Base-by-base conservation (phyloP, 2,888 invertebrate species). In the Oscheius sp. region DNA sequence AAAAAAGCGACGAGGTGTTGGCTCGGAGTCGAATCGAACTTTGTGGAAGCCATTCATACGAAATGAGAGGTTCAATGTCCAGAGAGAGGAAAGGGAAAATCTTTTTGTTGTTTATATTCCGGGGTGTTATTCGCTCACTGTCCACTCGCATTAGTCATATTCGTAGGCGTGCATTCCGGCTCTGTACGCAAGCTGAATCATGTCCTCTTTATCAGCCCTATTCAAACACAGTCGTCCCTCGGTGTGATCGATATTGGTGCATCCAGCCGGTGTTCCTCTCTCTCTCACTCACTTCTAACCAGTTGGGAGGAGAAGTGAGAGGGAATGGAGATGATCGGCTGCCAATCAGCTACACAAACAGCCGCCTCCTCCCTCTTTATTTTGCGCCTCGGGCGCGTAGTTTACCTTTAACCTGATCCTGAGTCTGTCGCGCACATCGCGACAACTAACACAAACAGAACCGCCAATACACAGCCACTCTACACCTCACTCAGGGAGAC, bases 401-500 rank as follows among this genome's bases (percentile, higher is more conserved):
- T 61, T 61, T 61, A 61, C 61, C 61, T 61, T 61, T 61, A 55
- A 61, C 61, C 61, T 45, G 61, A 61, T 61, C 61, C 57, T 39
- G 57, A 57, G 39, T 39, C 25, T 45, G 25, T 45, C 61, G 61
- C 45, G 45, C 61, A 61, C 55, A 31, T 55, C 55, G 55, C 55
- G 55, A 61, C 61, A 61, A 61, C 45, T 15, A 25, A 39, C 42
- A 61, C 42, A 45, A 39, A 42, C 45, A 39, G 23, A 45, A n/a
- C 29, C n/a, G 27, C 17, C 42, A 23, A 37, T 12, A 42, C 39
- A 42, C 37, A 17, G 37, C 23, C 58, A 39, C 58, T 42, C 58
- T 23, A 42, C 29, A 23, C 42, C 48, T 48, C 48, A 17, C 46
- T 25, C 42, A 42, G 42, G 42, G 42, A 15, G 5, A 42, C n/a